Evolutionary conservation across 2,113 vertebrate genomes (phyloP).

Genomic region (Rhinoderma darwinii): DNA sequence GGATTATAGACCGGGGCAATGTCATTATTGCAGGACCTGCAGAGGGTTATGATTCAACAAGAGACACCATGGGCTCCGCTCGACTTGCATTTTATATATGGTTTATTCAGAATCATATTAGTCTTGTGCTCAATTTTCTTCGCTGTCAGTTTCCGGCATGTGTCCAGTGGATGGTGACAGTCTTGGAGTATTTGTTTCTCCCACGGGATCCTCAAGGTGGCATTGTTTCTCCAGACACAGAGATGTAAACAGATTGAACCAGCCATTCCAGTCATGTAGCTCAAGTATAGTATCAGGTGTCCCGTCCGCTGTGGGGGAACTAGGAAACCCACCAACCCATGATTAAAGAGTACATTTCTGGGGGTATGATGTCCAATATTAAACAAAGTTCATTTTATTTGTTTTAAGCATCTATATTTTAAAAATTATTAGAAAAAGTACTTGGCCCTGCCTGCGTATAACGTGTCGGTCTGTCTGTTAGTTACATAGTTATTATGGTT

Average conservation of each 20-base stretch:
- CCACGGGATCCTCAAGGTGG: slow-evolving; percentile 42
- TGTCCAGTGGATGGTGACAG: neutral
- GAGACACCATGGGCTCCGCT: neutral
- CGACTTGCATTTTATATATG: neutral
- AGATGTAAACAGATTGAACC: neutral
- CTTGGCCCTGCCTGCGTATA: too few relatives aligned
- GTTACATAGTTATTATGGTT: too few relatives aligned
- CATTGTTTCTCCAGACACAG: slow-evolving; percentile 39
- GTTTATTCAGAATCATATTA: neutral
- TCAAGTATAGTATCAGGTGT: neutral
- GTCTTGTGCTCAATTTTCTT: neutral
- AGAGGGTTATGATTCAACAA: too few relatives aligned
- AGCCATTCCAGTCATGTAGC: neutral
- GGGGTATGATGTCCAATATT: too few relatives aligned
- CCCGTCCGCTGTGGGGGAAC: neutral
- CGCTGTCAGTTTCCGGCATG: neutral
- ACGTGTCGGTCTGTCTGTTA: too few relatives aligned
- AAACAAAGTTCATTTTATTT: too few relatives aligned
- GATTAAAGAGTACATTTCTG: too few relatives aligned
- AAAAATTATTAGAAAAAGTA: too few relatives aligned
- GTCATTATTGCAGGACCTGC: neutral
- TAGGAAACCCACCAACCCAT: too few relatives aligned
- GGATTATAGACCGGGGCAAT: neutral
- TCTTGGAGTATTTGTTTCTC: neutral
- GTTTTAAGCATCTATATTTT: too few relatives aligned